These are phyloP conservation scores for Drosophila jambulina DNA, from an alignment of 1,140 invertebrate species.

Conservation along the genomic window DNA sequence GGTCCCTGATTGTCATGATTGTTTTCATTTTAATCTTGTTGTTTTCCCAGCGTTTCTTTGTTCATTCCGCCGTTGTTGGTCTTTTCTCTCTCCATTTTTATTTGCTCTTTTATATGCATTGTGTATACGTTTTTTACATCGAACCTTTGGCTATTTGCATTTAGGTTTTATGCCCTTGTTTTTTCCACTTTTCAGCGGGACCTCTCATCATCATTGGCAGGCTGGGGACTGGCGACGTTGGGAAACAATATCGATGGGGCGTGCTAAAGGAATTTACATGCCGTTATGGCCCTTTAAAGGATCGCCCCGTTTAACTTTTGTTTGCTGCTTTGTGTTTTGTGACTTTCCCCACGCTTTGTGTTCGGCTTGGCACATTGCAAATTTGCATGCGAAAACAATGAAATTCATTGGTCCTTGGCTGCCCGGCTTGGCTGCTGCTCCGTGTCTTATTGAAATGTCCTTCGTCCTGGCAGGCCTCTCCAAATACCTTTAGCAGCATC, in stretches of 20 bases:
- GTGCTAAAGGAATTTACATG: conserved; percentile 59
- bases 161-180: conserved; percentile 76
- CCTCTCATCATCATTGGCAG: conserved; percentile 26
- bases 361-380: conserved; percentile 54
- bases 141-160: conserved; percentile 73
- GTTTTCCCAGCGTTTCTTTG: conserved; percentile 46
- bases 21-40: conserved; percentile 84
- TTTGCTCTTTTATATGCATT: conserved; percentile 41
- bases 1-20: conserved; percentile 84
- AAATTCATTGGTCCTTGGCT: conserved; percentile 57
- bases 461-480: conserved; percentile 45
- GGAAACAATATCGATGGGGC: conserved; percentile 71
- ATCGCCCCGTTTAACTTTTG: conserved; percentile 66
- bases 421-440: conserved; percentile 4
- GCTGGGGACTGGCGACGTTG: conserved; percentile 7
- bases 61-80: conserved; percentile 28
- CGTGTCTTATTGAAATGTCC: conserved; percentile 59
- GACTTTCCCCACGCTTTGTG: conserved; percentile 67
- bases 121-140: conserved; percentile 48
- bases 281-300: conserved; percentile 69
- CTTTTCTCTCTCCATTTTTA: conserved; percentile 30
- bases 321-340: conserved; percentile 45
- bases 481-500: conserved; percentile 40
- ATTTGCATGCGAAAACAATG: conserved; percentile 79
- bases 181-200: conserved; percentile 29